Percentiles rank a stretch among this genome's conserved stretches.
phyloP scores from a whole-genome alignment of 2,797 vertebrate species.

The Enteromius trimaculatus region DNA sequence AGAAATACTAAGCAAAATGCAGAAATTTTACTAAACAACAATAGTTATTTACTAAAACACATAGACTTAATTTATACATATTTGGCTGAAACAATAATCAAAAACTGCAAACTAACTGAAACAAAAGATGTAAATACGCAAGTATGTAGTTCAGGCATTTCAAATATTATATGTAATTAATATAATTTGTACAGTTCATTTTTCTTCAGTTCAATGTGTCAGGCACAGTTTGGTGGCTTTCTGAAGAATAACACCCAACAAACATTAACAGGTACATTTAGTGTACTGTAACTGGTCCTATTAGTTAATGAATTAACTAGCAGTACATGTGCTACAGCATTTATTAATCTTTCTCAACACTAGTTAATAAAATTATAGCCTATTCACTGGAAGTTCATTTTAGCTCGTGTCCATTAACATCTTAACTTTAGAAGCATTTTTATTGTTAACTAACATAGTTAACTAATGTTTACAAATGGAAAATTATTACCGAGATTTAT shows the following conservation, averaged over 20 bases:
- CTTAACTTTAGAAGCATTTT: background rate
- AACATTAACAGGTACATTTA: background rate
- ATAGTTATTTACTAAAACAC: background rate
- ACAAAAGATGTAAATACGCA: background rate
- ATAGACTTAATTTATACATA: background rate
- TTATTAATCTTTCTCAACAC: background rate
- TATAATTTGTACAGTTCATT: background rate
- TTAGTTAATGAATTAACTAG: too few relatives aligned
- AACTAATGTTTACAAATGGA: background rate
- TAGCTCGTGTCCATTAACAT: background rate
- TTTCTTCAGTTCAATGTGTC: background rate
- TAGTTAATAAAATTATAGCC: background rate
- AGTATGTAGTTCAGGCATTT: background rate
- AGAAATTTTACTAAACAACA: too few relatives aligned
- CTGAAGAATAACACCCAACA: background rate
- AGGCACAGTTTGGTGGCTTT: background rate
- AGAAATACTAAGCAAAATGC: background rate
- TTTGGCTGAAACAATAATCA: background rate
- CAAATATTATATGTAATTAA: background rate
- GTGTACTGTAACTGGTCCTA: background rate
- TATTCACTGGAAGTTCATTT: background rate
- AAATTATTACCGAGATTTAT: background rate
- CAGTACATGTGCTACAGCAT: background rate
- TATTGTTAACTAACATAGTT: background rate
- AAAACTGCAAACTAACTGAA: background rate